Conservation (phyloP, 1,140 invertebrate genomes). For the Telenomus remus region DNA sequence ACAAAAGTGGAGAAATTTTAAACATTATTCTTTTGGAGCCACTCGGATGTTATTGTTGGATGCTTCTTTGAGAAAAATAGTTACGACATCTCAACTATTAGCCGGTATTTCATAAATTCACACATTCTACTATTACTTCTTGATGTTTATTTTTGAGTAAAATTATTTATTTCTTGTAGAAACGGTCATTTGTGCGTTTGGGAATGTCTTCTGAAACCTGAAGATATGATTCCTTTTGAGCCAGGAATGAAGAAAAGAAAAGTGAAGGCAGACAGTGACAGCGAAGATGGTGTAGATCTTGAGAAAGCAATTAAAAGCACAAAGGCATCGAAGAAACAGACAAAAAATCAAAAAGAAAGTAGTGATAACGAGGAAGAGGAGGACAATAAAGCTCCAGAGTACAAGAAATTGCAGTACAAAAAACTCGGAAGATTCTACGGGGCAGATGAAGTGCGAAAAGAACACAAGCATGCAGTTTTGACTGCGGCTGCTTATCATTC, state of each 20-base stretch:
- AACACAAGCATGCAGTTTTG: constrained; percentile 78
- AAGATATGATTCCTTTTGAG: constrained; percentile 77
- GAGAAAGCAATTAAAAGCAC: constrained; percentile 66
- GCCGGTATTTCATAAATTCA: constrained; percentile 74
- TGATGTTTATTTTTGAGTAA: constrained; percentile 21
- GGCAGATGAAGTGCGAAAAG: constrained; percentile 80
- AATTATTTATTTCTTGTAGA: constrained; percentile 70
- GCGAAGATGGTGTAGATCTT: constrained; percentile 71
- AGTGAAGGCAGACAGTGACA: constrained; percentile 68
- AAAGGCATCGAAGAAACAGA: constrained; percentile 53
- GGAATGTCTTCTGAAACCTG: constrained; percentile 86
- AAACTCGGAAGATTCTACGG: constrained; percentile 83
- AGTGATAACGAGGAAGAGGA: background rate
- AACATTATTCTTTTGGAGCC: constrained; percentile 84
- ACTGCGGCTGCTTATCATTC: constrained; percentile 89
- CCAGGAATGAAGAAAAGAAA: constrained; percentile 74
- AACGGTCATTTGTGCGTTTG: constrained; percentile 88
- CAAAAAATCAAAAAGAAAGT: constrained; percentile 21
- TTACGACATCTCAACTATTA: constrained; percentile 87
- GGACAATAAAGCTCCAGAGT: constrained; percentile 17
- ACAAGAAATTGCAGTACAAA: constrained; percentile 79
- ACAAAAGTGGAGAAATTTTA: constrained; percentile 84
- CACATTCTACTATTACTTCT: constrained; percentile 4
- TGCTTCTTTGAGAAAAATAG: constrained; percentile 92
- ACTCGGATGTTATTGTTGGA: constrained; percentile 87